Base-by-base conservation (phyloP, 2,113 vertebrate species). In the Propithecus coquereli region DNA sequence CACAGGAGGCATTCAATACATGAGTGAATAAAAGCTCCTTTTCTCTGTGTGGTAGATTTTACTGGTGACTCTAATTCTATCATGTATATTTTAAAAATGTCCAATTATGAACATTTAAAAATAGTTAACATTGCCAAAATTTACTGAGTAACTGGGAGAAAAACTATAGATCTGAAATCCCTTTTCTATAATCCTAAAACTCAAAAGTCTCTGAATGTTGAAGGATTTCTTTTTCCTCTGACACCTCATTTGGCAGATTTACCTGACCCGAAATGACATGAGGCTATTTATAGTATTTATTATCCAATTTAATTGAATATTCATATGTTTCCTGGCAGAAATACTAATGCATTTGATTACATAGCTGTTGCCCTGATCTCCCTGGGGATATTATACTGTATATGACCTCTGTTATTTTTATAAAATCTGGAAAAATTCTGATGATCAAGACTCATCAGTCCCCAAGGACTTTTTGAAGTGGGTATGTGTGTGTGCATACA, bases 241-340 rank as follows among this genome's bases (percentile, higher is more conserved):
- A 45, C 37, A 57, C 4, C 11, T 80, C 14, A 83, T 88, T 96
- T 96, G 68, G 13, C 82, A 95, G 61, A 97, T 92, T 96, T 88
- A 40, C 30, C 83, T 96, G 93, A 95, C 73, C 95, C 91, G 30
- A 97, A 96, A 80, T 94, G 93, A 92, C 90, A 77, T 0, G 20
- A 93, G 37, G 3, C 70, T 95, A 92, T 97, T 97, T 91, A 96
- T 94, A 94, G 52, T 87, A 59, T 90, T 90, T 90, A 71, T 97
- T 97, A 94, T 71, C 25, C 32, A 27, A 70, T 18, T 88, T 94
- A 79, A 50, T 93, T 95, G 92, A 97, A 95, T 97, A 97, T 97
- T 93, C 95, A 94, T 87, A 68, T 94, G 27, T 96, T 96, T 97
- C 47, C 73, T 6, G 20, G 45, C 50, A 96, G 86, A 96, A 94